Percentiles rank a stretch among this genome's conserved stretches.
phyloP scores from a whole-genome alignment of 2,888 invertebrate genomes.

The Octodonta nipae region DNA sequence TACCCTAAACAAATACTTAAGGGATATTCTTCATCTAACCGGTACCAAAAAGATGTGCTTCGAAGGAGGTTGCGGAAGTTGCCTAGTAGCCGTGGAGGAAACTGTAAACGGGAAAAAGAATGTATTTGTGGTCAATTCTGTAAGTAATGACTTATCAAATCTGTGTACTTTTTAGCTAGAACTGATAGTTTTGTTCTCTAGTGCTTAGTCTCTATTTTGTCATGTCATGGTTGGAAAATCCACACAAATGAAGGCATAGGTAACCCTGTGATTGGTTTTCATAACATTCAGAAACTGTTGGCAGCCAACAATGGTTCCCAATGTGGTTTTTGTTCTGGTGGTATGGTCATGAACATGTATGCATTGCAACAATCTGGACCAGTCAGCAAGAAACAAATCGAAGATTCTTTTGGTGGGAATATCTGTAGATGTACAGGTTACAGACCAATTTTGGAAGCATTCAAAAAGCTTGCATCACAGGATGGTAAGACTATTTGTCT shows the following conservation, averaged over 20 bases:
- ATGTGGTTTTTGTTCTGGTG: slow-evolving; percentile 60
- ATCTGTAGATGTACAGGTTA: slow-evolving; percentile 62
- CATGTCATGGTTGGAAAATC: slow-evolving; percentile 49
- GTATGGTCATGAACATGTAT: slow-evolving; percentile 67
- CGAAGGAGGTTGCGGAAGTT: slow-evolving; percentile 62
- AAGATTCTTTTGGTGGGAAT: slow-evolving; percentile 57
- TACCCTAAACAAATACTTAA: slow-evolving; percentile 49
- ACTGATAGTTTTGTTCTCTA: slow-evolving; percentile 24
- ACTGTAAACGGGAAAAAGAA: slow-evolving; percentile 37
- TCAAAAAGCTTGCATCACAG: slow-evolving; percentile 46
- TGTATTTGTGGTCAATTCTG: slow-evolving; percentile 51
- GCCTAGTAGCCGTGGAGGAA: slow-evolving; percentile 42
- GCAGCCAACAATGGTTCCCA: slow-evolving; percentile 51
- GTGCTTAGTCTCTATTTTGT: slow-evolving; percentile 41
- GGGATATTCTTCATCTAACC: slow-evolving; percentile 45
- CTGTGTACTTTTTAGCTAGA: no score
- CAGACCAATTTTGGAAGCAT: slow-evolving; percentile 49
- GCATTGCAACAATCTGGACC: slow-evolving; percentile 35
- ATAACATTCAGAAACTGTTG: slow-evolving; percentile 46
- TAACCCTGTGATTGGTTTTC: slow-evolving; percentile 45
- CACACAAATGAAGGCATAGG: slow-evolving; percentile 62
- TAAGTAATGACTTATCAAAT: slow-evolving; percentile 25
- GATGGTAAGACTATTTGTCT: slow-evolving; percentile 24
- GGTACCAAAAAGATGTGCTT: slow-evolving; percentile 62
- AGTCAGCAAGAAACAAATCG: slow-evolving; percentile 46